Evolutionary conservation across 1,140 invertebrate species (phyloP), one percentile per base, ranked within the genome.

Genomic region (Ceratina japonica): DNA sequence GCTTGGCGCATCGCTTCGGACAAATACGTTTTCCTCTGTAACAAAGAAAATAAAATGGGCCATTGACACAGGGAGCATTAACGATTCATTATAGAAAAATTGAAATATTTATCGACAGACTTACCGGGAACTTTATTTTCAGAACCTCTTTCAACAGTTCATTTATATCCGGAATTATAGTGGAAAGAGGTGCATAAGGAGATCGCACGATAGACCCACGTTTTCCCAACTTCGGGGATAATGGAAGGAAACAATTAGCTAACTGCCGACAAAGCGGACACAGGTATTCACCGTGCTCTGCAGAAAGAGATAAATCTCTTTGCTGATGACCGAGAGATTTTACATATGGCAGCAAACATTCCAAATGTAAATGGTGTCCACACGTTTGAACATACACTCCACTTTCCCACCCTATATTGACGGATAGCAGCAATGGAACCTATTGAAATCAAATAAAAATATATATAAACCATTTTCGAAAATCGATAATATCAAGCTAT

Each of bases 351-450:
- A 96, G 96, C 81, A 98, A 95, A 92, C 98, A 99, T 88, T 97
- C 97, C 72, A 99, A 93, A 92, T 99, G 98, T 51, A 99, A 93
- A 91, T 98, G 97, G 92, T 99, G 98, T 15, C 98, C 98, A 93
- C 98, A 99, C 1, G 98, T 98, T 93, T 98, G 97, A n/a, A 98
- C 97, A 90, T 97, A 96, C 22, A 99, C 97, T 49, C 98, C 98
- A 75, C 97, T 97, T 91, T 98, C 97, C 96, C 97, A 98, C 3
- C 97, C 97, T 83, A 97, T 95, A 91, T 97, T 98, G 27, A 98
- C 94, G 2, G 97, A 96, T 62, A 97, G 90, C 88, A 97, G 94
- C 96, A 97, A 98, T 0, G 97, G 97, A 80, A 95, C 92, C 95
- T 96, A 89, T 3, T 90, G 71, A n/a, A 62, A 8, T 24, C 16